These are phyloP conservation scores for Patiria miniata DNA, from an alignment of 35 echinoderm and acorn worm species.

Conservation along the genomic window DNA sequence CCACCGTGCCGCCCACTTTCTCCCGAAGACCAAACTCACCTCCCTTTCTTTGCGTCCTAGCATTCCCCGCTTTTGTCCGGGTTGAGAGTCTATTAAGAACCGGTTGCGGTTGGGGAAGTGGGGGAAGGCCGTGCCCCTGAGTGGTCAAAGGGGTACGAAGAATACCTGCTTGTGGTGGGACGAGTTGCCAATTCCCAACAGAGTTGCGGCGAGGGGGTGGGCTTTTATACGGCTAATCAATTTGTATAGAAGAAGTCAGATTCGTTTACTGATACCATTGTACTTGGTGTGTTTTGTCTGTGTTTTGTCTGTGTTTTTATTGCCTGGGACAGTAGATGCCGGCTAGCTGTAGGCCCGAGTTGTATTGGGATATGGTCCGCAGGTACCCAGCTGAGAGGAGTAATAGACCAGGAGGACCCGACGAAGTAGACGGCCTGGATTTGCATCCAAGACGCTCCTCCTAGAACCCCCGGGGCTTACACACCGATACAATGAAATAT, in stretches of 20 bases:
- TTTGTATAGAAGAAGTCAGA: neutral
- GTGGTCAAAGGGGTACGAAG: constrained; percentile 5
- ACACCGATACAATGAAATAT: neutral
- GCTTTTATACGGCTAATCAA: constrained; percentile 4
- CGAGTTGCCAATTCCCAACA: neutral
- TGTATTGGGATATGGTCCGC: too few relatives aligned
- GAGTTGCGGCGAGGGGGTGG: neutral
- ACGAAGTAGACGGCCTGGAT: neutral
- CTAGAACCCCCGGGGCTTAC: neutral
- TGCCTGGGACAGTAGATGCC: neutral
- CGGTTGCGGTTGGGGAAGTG: neutral
- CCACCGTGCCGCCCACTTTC: neutral
- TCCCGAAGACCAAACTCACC: neutral
- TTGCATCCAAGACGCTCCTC: neutral
- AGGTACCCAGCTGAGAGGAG: neutral
- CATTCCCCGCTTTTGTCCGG: neutral
- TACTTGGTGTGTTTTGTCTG: constrained; percentile 3
- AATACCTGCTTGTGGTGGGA: neutral
- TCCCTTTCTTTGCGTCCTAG: constrained; percentile 1
- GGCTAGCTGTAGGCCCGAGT: too few relatives aligned
- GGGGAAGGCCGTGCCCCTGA: constrained; percentile 9
- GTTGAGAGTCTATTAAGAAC: neutral
- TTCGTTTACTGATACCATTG: constrained; percentile 27
- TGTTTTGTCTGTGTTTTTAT: neutral
- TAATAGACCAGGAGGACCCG: neutral